Percentiles rank a stretch among this genome's conserved stretches.
phyloP scores from a whole-genome alignment of 2,888 invertebrate species.

The Harmothoe impar region DNA sequence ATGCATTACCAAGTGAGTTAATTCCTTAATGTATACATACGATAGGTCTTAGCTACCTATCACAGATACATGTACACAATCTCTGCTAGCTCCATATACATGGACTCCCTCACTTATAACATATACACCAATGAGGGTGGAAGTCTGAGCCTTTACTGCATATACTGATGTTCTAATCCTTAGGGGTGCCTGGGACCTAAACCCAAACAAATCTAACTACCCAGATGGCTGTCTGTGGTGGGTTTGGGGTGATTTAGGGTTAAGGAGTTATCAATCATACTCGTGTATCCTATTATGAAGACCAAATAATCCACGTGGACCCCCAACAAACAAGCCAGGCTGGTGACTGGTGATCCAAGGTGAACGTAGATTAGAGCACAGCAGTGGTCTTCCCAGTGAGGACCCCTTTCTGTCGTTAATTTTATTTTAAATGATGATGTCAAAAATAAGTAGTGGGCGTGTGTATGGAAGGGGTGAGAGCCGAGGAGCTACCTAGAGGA shows the following conservation, averaged over 20 bases:
- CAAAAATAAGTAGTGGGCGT: no score
- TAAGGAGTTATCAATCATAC: slow-evolving; percentile 28
- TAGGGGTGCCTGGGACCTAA: neutral
- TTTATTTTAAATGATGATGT: neutral
- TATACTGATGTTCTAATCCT: neutral
- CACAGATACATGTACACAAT: no score
- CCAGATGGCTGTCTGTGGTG: neutral
- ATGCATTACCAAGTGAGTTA: no score
- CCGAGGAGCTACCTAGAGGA: no score
- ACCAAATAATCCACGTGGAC: neutral
- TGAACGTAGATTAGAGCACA: neutral
- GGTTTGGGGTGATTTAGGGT: neutral
- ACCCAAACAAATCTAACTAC: neutral
- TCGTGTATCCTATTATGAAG: slow-evolving; percentile 46
- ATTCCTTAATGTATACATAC: no score
- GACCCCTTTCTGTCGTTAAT: neutral
- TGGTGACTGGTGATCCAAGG: slow-evolving; percentile 29
- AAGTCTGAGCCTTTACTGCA: no score
- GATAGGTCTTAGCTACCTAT: no score
- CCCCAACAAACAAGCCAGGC: neutral
- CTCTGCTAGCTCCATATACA: no score
- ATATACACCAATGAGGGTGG: no score
- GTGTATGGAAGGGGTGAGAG: no score
- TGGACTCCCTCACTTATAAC: no score
- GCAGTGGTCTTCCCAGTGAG: neutral